Evolutionary conservation across 1,140 invertebrate genomes (phyloP).

Genomic region (Aphis gossypii): DNA sequence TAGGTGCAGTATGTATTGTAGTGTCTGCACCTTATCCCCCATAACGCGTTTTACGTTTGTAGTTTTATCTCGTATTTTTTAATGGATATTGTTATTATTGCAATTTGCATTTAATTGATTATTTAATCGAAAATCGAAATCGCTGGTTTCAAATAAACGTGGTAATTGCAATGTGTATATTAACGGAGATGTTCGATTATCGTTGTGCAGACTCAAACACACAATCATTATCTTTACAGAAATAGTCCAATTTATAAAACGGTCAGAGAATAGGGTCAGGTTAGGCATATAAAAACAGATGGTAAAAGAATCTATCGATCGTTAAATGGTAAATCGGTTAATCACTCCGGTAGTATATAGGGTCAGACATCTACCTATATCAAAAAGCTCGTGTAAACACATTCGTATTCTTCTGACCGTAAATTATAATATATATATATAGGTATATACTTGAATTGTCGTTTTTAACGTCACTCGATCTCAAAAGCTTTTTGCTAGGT

Average conservation of each 20-base stretch:
- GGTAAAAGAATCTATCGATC: background rate
- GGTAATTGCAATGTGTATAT: background rate
- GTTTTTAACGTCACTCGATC: background rate
- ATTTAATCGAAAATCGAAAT: constrained; percentile 1
- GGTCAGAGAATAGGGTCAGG: background rate
- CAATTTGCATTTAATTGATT: background rate
- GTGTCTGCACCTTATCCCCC: background rate
- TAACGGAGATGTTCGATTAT: background rate
- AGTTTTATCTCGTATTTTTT: background rate
- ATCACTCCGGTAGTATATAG: background rate
- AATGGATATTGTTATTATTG: background rate
- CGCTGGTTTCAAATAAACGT: background rate
- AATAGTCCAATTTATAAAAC: background rate
- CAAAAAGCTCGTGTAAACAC: background rate
- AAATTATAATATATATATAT: background rate
- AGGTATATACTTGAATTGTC: background rate
- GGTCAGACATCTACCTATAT: background rate
- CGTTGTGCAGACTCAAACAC: background rate
- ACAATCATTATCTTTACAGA: too few species aligned
- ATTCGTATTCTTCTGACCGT: background rate
- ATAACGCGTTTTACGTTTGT: background rate
- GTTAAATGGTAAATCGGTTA: too few species aligned
- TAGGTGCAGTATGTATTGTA: too few species aligned
- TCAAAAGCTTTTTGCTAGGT: background rate
- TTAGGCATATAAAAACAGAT: background rate